Evolutionary conservation across 2,797 vertebrate species (phyloP).

Genomic region (Propithecus perrieri): DNA sequence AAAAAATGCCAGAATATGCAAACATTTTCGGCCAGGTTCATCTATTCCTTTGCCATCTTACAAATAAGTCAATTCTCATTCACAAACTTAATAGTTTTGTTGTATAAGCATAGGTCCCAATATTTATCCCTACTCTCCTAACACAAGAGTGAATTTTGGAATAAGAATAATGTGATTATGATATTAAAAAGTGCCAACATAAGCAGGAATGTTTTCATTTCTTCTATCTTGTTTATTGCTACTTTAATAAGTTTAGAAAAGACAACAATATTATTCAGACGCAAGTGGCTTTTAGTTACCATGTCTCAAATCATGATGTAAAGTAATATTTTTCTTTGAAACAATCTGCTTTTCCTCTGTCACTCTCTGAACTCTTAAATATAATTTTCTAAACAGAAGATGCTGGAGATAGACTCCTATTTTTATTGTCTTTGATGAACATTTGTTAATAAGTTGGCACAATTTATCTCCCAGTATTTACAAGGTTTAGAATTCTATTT

Average conservation of each 20-base stretch:
- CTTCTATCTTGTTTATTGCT: background rate
- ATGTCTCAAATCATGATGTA: background rate
- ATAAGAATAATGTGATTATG: background rate
- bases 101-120: background rate
- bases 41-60: background rate
- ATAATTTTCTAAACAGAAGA: background rate
- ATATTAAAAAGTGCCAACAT: background rate
- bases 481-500: background rate
- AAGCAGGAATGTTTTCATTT: background rate
- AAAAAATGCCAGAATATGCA: background rate
- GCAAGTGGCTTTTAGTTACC: background rate
- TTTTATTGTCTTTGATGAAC: background rate
- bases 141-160: conserved; percentile 31
- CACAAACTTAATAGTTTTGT: background rate
- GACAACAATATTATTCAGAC: background rate
- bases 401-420: background rate
- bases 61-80: background rate
- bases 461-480: background rate
- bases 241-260: conserved; percentile 20
- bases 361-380: background rate
- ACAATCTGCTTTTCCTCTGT: background rate
- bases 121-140: background rate
- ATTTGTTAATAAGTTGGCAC: background rate
- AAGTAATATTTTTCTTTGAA: background rate
- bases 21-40: background rate